Evolutionary conservation across 2,113 vertebrate genomes (phyloP), one percentile per base, ranked within the genome.

Genomic region (Platichthys stellatus): DNA sequence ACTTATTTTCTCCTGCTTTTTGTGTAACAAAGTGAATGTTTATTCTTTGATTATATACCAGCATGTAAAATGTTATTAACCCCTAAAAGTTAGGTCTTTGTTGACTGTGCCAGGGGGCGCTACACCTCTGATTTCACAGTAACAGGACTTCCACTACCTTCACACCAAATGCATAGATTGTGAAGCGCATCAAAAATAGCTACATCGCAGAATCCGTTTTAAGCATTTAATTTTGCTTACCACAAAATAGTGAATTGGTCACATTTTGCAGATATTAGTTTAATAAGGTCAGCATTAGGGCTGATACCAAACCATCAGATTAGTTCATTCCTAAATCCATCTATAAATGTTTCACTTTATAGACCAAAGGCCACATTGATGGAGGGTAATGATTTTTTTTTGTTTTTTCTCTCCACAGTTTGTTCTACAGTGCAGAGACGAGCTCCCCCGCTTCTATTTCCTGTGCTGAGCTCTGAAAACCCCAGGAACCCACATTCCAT

Each of bases 401-500:
- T 76, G 60, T 7, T 62, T 40, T 77, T 18, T 67, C 10, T 78
- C n/a, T 77, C 24, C 60, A 6, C 92, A 98, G 97, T 94, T 9
- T 28, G 76, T 90, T 88, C 83, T 84, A 90, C 93, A 24, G 68
- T 86, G 43, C 96, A 93, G 91, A 94, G 89, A 91, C 90, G 94
- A 67, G 80, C 86, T 82, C 88, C 93, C 72, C 94, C 94, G 74
- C 93, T 93, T 83, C 92, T 91, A 89, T 92, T 92, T 89, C 93
- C 96, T 88, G 94, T 95, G 89, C 95, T 94, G 24, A 96, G 95
- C 68, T 90, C 92, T 4, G 96, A 96, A 89, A 95, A 96, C 86
- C 66, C 92, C 80, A 91, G 63, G 70, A 93, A 94, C 68, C 88
- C 59, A 72, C 83, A 78, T 74, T 56, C 60, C 47, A 64, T 45